A percentile compares a stretch with the other conserved stretches of the same genome.
phyloP scores from a whole-genome alignment of 2,113 vertebrate genomes.

The Tachycineta bicolor region DNA sequence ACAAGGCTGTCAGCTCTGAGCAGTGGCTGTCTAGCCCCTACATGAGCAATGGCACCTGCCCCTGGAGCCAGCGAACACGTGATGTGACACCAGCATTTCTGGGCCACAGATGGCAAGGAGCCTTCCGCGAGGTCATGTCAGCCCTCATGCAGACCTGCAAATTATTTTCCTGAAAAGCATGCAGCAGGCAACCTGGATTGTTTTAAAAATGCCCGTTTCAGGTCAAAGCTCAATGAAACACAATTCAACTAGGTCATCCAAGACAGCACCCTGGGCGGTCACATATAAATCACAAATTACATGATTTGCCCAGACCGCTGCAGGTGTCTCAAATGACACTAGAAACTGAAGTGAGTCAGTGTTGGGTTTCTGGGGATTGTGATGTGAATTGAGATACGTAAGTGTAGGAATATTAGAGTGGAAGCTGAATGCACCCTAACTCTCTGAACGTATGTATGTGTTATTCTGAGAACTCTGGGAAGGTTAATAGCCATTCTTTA shows the following conservation, averaged over 20 bases:
- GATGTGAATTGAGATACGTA: background rate
- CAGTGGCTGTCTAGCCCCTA: background rate
- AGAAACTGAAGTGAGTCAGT: background rate
- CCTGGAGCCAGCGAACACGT: fast-evolving
- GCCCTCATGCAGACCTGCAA: background rate
- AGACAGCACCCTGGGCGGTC: fast-evolving
- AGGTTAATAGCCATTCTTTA: background rate
- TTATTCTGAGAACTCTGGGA: background rate
- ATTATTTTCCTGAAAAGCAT: background rate
- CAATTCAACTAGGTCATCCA: background rate
- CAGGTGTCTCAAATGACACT: background rate
- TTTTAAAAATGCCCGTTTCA: background rate
- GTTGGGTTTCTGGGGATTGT: background rate
- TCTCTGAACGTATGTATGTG: background rate
- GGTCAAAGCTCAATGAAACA: background rate
- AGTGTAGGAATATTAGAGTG: background rate
- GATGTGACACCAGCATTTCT: fast-evolving
- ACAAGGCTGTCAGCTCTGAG: background rate
- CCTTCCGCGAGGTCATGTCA: background rate
- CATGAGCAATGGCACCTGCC: fast-evolving
- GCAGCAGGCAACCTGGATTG: background rate
- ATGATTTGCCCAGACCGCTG: background rate
- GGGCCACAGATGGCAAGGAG: background rate
- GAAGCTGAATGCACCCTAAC: background rate
- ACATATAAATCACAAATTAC: background rate